Evolutionary conservation across 2,797 vertebrate species (phyloP).

Genomic region (Smutsia temminckii): DNA sequence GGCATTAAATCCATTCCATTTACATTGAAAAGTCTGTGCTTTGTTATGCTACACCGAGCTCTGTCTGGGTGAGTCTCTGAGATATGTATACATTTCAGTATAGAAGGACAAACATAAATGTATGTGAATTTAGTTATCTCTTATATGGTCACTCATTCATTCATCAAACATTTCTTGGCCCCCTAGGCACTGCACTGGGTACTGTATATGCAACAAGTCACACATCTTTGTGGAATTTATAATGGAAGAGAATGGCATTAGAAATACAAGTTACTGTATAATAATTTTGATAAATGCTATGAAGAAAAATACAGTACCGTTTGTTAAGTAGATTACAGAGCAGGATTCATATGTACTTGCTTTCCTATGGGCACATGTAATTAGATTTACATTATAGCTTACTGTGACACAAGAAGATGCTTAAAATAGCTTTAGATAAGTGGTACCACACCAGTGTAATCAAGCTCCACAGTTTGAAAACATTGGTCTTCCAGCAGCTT

Average conservation of each 20-base stretch:
- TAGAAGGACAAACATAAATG: constrained; percentile 63
- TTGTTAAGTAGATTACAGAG: constrained; percentile 66
- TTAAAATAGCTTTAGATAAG: constrained; percentile 68
- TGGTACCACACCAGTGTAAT: constrained; percentile 43
- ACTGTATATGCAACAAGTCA: background rate
- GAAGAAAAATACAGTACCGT: constrained; percentile 41
- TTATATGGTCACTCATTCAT: background rate
- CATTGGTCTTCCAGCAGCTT: background rate
- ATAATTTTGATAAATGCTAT: constrained; percentile 36
- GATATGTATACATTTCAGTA: constrained; percentile 7
- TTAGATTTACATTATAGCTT: constrained; percentile 75
- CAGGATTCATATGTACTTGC: constrained; percentile 55
- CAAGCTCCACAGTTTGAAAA: constrained; percentile 33
- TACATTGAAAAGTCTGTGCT: background rate
- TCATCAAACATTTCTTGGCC: constrained; percentile 52
- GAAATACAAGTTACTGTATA: constrained; percentile 20
- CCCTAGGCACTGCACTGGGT: background rate
- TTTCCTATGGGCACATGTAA: constrained; percentile 67
- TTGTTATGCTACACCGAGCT: background rate
- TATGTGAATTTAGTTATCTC: constrained; percentile 66
- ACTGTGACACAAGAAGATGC: constrained; percentile 69
- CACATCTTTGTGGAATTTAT: background rate
- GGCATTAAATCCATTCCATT: background rate
- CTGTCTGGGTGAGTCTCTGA: constrained; percentile 25
- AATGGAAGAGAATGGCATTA: background rate